Conservation (phyloP, 1,140 invertebrate species). For the Heterodera schachtii region DNA sequence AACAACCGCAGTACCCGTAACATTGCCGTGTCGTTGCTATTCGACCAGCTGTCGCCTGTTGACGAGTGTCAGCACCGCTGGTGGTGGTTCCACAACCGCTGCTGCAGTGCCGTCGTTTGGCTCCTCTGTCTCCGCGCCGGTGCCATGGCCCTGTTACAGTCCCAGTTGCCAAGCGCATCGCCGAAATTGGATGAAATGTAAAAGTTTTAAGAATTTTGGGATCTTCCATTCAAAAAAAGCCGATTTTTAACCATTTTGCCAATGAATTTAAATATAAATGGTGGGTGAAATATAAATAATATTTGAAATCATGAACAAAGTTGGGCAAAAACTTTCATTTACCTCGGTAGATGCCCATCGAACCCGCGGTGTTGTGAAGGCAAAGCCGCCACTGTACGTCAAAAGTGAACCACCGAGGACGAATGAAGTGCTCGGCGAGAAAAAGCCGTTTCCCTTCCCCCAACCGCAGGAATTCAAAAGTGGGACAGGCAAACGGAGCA, state of each 20-base stretch:
- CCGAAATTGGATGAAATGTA: neutral
- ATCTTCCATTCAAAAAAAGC: too few species aligned
- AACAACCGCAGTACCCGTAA: neutral
- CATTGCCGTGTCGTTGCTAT: constrained; percentile 22
- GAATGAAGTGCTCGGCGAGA: constrained; percentile 33
- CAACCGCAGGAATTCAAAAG: constrained; percentile 37
- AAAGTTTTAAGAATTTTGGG: too few species aligned
- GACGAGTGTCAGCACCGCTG: neutral
- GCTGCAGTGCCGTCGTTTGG: too few species aligned
- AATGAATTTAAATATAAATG: too few species aligned
- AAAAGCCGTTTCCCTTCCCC: constrained; percentile 48
- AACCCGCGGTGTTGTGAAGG: constrained; percentile 1
- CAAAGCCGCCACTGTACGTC: constrained; percentile 9
- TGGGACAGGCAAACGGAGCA: constrained; percentile 31
- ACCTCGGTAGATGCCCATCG: neutral
- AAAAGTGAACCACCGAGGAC: neutral
- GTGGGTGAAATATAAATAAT: too few species aligned
- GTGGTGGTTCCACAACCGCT: too few species aligned
- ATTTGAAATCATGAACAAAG: too few species aligned
- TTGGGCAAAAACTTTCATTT: too few species aligned
- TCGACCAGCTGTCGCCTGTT: constrained; percentile 29
- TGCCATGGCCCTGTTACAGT: constrained; percentile 35
- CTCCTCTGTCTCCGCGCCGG: too few species aligned
- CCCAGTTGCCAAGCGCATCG: constrained; percentile 26
- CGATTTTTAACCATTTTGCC: too few species aligned